Evolutionary conservation across 2,797 vertebrate genomes (phyloP), one percentile per base, ranked within the genome.

Genomic region (Siniperca scherzeri): DNA sequence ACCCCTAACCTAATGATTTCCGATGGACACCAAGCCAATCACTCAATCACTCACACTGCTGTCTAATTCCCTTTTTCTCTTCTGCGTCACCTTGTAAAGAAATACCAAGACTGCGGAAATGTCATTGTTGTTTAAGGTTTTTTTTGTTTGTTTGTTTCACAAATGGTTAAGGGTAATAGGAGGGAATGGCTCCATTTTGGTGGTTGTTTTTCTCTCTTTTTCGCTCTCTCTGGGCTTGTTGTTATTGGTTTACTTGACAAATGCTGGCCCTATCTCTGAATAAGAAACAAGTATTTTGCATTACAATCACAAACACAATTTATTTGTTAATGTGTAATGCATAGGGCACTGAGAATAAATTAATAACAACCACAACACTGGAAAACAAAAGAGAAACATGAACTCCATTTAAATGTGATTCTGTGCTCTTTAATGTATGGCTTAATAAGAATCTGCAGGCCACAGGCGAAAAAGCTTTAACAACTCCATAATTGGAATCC

Each of bases 401-500:
- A 94, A 95, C 93, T 94, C 90, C 87, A 95, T 96, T 94, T 94
- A 93, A 94, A 95, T 94, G 91, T 92, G 94, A 93, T 90, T 94
- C 91, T 88, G 70, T 87, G 86, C 89, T 93, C 92, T 95, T 95
- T 95, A 95, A 96, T 93, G 93, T 95, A 95, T 93, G 92, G 93
- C 92, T 94, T 95, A 94, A 95, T 95, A 95, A 92, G 93, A 92
- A 92, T 94, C 91, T 94, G 91, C 93, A 95, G 92, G 94, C 95
- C 94, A 96, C 88, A 78, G 96, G 94, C 94, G 21, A 92, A 92
- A 91, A 83, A 87, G 93, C 93, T 95, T 93, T 93, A 96, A 94
- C 95, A 94, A 94, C 94, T 94, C 91, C 92, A 94, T 96, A 95
- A 96, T 96, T 96, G 95, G 93, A 96, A 96, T 94, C 94, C 94